Evolutionary conservation across 1,140 invertebrate genomes (phyloP), one percentile per base, ranked within the genome.

Genomic region (Hylaeus anthracinus): DNA sequence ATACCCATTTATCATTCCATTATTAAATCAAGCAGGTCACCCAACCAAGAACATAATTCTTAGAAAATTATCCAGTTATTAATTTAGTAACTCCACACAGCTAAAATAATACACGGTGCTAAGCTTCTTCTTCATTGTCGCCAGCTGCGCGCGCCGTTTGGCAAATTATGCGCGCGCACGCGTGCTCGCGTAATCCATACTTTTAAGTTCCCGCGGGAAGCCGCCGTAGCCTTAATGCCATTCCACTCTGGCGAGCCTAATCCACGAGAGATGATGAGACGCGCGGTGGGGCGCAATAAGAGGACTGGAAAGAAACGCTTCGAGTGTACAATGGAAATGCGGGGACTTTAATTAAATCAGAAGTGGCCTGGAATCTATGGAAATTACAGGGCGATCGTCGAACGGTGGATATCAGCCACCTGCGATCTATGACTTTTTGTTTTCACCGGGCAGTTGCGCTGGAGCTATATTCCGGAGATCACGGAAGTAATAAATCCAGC

Each of bases 161-260:
- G 55, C 86, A 86, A 88, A 88, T 87, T 88, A 87, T 86, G 87
- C 87, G 76, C 78, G 82, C 81, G 84, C 84, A 89, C 84, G 84
- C 82, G 60, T 69, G 78, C 81, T 56, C 79, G 72, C 78, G 82
- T 87, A 85, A 87, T 86, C 78, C 82, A 78, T 86, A 83, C 81
- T 81, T 86, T 67, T 37, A 72, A 77, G 55, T 84, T 80, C 72
- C 64, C 84, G 85, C 72, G 81, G 81, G 71, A 83, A 69, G 39
- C 58, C 56, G 56, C 58, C 41, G 63, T 41, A 69, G 63, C 61
- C 72, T 71, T 79, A 86, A 82, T 81, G 53, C 60, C 72, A n/a
- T 75, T 71, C 64, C 61, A 74, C 51, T 74, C 58, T 14, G 58
- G 45, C 64, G 64, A 71, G 53, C 58, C 64, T 86, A 86, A 86